These are phyloP conservation scores for Pygocentrus nattereri DNA, from an alignment of 2,797 vertebrate species.

Conservation along the genomic window DNA sequence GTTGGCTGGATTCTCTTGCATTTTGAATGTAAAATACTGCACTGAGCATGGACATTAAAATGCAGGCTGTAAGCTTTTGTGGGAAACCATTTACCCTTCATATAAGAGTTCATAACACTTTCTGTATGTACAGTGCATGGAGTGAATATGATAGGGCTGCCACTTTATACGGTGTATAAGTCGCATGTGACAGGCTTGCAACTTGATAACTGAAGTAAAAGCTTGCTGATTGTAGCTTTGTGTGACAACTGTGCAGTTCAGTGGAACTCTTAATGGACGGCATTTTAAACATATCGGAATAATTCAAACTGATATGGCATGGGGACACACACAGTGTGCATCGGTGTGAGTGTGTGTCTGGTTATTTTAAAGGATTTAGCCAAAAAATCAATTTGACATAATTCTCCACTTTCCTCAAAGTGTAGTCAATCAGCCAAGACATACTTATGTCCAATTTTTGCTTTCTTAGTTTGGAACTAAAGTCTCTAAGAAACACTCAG, in stretches of 20 bases:
- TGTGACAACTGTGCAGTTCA: not conserved
- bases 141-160: not conserved
- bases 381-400: too few relatives aligned
- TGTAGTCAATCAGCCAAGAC: too few relatives aligned
- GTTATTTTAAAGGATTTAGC: too few relatives aligned
- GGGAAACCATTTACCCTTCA: not conserved
- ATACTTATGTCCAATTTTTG: too few relatives aligned
- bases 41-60: not conserved
- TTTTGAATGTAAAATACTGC: too few relatives aligned
- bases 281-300: not conserved
- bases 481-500: too few relatives aligned
- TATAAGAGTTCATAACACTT: not conserved
- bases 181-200: not conserved
- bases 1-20: too few relatives aligned
- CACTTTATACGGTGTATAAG: not conserved
- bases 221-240: conserved; percentile 10
- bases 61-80: not conserved
- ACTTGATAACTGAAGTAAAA: not conserved
- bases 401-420: too few relatives aligned
- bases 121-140: not conserved
- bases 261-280: not conserved
- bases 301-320: not conserved
- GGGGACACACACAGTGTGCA: too few relatives aligned
- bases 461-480: too few relatives aligned
- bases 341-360: too few relatives aligned